A percentile compares a stretch with the other conserved stretches of the same genome.
These are phyloP conservation scores for Ephydatia muelleri DNA, from an alignment of 37 sponge, comb jelly and placozoan genomes.

Conservation along the genomic window DNA sequence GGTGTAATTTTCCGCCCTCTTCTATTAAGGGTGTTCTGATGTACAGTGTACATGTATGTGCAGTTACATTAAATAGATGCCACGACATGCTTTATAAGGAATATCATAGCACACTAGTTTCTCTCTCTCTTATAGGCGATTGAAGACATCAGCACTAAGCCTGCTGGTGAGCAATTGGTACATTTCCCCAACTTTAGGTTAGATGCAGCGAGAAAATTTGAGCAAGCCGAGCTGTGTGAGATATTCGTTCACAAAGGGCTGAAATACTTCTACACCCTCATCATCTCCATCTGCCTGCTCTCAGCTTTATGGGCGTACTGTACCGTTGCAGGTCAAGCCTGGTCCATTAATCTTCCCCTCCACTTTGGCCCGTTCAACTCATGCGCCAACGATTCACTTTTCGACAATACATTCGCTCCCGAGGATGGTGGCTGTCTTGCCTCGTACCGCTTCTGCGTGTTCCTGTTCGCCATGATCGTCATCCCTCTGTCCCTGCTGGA, in stretches of 20 bases:
- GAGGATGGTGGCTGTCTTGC: constrained; percentile 42
- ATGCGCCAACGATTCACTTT: constrained; percentile 59
- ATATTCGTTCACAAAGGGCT: constrained; percentile 57
- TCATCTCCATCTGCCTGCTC: constrained; percentile 63
- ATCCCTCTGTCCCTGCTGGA: constrained; percentile 66
- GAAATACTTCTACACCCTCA: constrained; percentile 57
- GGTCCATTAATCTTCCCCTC: constrained; percentile 86
- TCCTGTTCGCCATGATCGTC: constrained; percentile 70
- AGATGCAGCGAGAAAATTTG: constrained; percentile 59
- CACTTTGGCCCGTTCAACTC: constrained; percentile 39
- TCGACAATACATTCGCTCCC: constrained; percentile 47
- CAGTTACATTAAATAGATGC: background rate
- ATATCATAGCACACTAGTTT: background rate
- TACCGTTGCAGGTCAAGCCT: constrained; percentile 86
- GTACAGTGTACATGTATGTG: background rate
- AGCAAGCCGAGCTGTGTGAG: constrained; percentile 73
- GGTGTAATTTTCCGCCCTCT: no score
- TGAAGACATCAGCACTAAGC: background rate
- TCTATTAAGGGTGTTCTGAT: no score
- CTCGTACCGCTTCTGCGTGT: constrained; percentile 73
- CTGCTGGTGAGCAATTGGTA: background rate
- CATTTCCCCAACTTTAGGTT: constrained; percentile 57
- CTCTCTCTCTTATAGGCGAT: background rate
- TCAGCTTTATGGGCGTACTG: constrained; percentile 56
- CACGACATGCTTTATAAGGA: background rate